Evolutionary conservation across 2,888 invertebrate species (phyloP).

Genomic region (Julus scandinavius): DNA sequence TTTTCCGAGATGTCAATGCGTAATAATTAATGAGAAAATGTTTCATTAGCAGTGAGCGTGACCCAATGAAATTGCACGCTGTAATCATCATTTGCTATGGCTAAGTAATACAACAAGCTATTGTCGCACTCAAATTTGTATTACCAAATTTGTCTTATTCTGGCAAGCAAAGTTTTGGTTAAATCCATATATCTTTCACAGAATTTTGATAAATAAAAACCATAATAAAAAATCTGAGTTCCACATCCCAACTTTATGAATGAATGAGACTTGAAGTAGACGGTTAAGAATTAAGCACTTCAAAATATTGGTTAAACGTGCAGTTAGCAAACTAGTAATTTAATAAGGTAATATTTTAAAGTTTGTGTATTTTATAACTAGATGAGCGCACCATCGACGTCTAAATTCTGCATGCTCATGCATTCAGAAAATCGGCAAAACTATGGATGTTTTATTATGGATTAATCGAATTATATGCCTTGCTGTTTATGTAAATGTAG

Average conservation of each 20-base stretch:
- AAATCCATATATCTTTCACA: no score
- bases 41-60: slow-evolving; percentile 5
- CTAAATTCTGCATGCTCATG: neutral
- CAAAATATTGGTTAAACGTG: no score
- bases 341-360: neutral
- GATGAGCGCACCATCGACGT: neutral
- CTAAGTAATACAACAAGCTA: neutral
- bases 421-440: neutral
- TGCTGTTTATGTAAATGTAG: neutral
- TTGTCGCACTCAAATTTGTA: neutral
- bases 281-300: no score
- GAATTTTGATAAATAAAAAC: no score
- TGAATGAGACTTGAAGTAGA: no score
- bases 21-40: slow-evolving; percentile 40
- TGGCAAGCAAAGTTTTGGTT: no score
- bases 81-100: neutral
- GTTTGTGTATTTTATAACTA: neutral
- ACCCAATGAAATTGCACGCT: neutral
- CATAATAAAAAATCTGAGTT: no score
- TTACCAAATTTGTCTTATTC: neutral
- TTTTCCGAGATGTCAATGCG: slow-evolving; percentile 33
- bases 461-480: slow-evolving; percentile 3
- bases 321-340: neutral
- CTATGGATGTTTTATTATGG: neutral
- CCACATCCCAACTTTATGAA: no score